Base-by-base conservation (phyloP, 1,140 invertebrate genomes). In the Cataglyphis hispanica region DNA sequence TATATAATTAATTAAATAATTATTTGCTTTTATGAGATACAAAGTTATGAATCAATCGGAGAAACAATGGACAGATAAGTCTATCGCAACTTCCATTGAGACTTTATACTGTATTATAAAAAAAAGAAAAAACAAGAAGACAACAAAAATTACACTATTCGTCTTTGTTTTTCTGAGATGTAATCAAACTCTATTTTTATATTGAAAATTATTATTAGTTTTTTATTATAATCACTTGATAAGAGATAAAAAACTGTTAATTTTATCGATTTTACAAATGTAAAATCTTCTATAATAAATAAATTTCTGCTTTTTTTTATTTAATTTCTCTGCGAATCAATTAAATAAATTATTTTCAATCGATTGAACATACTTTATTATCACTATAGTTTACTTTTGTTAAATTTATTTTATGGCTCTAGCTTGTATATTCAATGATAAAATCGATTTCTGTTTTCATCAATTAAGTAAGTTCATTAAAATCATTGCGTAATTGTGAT, bases 51-150 rank as follows among this genome's bases (percentile, higher is more conserved):
- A 25, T 67, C 19, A 72, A 3, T 7, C 22, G 11, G 27, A 81
- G 1, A 11, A 11, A 11, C 16, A 81, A 58, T 58, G 11, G 50
- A 13, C 3, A 25, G 66, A 81, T 43, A 60, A 70, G 11, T 7
- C 37, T 78, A 67, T 78, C n/a, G 8, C 43, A 67, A 13, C 13
- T 78, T 78, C 27, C 27, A 31, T 78, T 70, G 31, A 13, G 25
- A 3, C 5, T 11, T 56, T n/a, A 72, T 27, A 5, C 34, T 5
- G 10, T 46, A 6, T 46, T 25, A 31, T 25, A 31, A 6, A 37
- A 11, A 10, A 43, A 43, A 43, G 11, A 43, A 25, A 1, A 53
- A 80, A 69, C 8, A 40, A 34, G 11, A 34, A 6, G 16, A 50
- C 19, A 50, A 50, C 3, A 56, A 50, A 8, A 34, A 61, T 46